Base-by-base conservation (phyloP, 2,797 vertebrate genomes). In the Bradypodion pumilum region DNA sequence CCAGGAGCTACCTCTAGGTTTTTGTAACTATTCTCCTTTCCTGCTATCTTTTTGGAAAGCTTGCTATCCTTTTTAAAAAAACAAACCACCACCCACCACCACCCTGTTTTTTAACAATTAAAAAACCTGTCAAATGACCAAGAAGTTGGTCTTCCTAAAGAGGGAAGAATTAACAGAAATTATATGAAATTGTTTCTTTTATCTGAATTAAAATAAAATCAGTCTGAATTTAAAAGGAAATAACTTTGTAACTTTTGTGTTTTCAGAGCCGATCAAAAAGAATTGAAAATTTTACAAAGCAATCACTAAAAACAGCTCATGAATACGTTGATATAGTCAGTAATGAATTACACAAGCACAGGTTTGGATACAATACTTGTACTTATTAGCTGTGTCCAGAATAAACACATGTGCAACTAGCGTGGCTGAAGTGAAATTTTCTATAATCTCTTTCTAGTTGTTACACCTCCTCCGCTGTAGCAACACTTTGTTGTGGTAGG, bases 211-310 rank as follows among this genome's bases (percentile, higher is more conserved):
- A 89, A 85, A 42, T 78, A 23, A 46, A 81, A 44, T 87, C 68
- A 85, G 37, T 40, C 86, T 87, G 82, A 73, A 21, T 21, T 21
- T 80, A 37, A 56, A 76, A 69, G 16, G 23, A 63, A 75, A n/a
- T 86, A n/a, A 2, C 82, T 4, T 87, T 86, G 1, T 89, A 88
- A 86, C 59, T 16, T 73, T 37, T 84, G 3, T 80, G 46, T 85
- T 89, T 84, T 90, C 82, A 99, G 98, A 96, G 85, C 80, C 96
- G 94, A 78, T 94, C 91, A 23, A 94, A 91, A 87, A 97, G 94
- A 91, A 93, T 98, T 94, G 97, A 98, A 78, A 78, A 94, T 88
- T 99, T 98, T 92, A 95, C 93, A 76, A 98, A 97, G 78, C 95
- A 98, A 56, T 96, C 97, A 21, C 70, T 97, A 87, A 97, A 96